Evolutionary conservation across 2,888 invertebrate genomes (phyloP).

Genomic region (Tholera decimalis): DNA sequence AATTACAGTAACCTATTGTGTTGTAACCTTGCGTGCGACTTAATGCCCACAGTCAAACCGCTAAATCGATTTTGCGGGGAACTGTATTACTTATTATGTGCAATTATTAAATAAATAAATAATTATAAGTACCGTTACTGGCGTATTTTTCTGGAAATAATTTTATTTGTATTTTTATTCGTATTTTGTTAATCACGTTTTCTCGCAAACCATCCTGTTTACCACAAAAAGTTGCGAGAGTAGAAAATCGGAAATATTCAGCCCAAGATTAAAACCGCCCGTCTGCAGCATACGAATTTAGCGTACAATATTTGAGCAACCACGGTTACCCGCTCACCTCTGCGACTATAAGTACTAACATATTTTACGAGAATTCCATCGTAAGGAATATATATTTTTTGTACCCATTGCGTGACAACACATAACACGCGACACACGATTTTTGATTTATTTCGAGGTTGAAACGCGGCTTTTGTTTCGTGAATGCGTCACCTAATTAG

Average conservation of each 20-base stretch:
- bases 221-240: too few species aligned
- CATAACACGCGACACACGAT: conserved; percentile 79
- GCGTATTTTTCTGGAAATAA: too few species aligned
- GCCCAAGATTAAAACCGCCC: conserved; percentile 25
- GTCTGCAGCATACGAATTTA: conserved; percentile 58
- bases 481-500: conserved; percentile 74
- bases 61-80: too few species aligned
- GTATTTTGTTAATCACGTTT: too few species aligned
- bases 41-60: too few species aligned
- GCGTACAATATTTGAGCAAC: conserved; percentile 68
- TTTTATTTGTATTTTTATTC: too few species aligned
- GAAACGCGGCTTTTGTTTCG: conserved; percentile 72
- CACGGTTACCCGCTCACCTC: conserved; percentile 61
- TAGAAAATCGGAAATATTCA: neutral
- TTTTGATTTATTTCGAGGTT: conserved; percentile 78
- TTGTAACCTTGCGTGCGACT: too few species aligned
- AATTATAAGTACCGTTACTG: too few species aligned
- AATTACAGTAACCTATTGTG: too few species aligned
- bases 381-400: conserved; percentile 64
- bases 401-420: conserved; percentile 82
- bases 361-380: conserved; percentile 75
- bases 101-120: too few species aligned
- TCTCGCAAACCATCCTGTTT: too few species aligned
- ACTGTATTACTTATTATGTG: too few species aligned
- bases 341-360: conserved; percentile 69